Evolutionary conservation across 30 jellyfish, hydroid and myxozoan genomes (phyloP).

Genomic region (Chironex yamaguchii): DNA sequence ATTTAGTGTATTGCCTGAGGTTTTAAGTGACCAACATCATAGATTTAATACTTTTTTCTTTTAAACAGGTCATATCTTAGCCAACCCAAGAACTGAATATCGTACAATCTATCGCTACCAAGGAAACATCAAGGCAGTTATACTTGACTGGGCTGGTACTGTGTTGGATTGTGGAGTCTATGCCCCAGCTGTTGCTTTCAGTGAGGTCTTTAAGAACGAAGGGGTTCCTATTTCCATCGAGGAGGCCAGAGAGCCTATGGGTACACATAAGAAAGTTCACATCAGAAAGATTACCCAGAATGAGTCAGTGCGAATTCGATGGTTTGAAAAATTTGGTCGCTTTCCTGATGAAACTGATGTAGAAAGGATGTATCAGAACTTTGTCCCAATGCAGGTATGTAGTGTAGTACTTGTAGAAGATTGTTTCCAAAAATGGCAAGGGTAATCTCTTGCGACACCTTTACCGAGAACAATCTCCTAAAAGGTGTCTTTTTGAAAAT

Average conservation of each 20-base stretch:
- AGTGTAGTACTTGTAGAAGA: no score
- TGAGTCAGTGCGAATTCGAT: slow-evolving; percentile 89
- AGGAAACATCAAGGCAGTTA: slow-evolving; percentile 93
- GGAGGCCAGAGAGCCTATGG: slow-evolving; percentile 99
- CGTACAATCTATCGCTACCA: slow-evolving; percentile 83
- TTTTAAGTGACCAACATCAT: no score
- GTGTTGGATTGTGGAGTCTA: slow-evolving; percentile 97
- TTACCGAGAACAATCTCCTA: no score
- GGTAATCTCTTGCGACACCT: no score
- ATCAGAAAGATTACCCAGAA: slow-evolving; percentile 86
- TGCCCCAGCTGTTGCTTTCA: slow-evolving; percentile 97
- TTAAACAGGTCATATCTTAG: slow-evolving; percentile 68
- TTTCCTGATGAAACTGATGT: slow-evolving; percentile 90
- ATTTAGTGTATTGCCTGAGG: no score
- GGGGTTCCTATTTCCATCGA: slow-evolving; percentile 98
- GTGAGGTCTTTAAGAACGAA: slow-evolving; percentile 82
- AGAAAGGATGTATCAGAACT: slow-evolving; percentile 87
- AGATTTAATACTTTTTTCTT: no score
- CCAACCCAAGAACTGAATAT: slow-evolving; percentile 89
- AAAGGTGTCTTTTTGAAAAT: no score
- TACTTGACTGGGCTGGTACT: slow-evolving; percentile 98
- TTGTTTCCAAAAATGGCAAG: no score
- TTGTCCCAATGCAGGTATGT: slow-evolving; percentile 97
- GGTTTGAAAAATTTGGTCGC: slow-evolving; percentile 88
- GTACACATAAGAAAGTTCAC: slow-evolving; percentile 90